These are phyloP conservation scores for Rhopalosiphum nymphaeae DNA, from an alignment of 2,888 invertebrate genomes.

Conservation along the genomic window DNA sequence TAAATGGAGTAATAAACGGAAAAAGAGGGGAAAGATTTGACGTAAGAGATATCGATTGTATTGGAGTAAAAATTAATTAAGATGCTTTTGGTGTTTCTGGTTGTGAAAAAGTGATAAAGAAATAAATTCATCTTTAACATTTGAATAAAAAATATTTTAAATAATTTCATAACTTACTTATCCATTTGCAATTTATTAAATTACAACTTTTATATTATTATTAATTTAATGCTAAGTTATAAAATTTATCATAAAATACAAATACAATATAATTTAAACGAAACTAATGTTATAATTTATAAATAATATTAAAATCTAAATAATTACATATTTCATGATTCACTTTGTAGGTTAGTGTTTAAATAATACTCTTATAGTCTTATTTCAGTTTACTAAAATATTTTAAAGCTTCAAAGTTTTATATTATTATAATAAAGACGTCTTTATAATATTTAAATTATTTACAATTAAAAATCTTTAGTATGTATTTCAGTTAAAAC, in stretches of 20 bases:
- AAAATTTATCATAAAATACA: not conserved
- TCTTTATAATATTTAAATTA: not conserved
- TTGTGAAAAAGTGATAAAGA: not conserved
- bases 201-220: not conserved
- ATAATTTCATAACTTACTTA: not conserved
- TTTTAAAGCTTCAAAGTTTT: not conserved
- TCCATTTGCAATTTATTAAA: not conserved
- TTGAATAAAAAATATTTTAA: not conserved
- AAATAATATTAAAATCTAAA: not conserved
- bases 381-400: not conserved
- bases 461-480: not conserved
- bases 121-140: not conserved
- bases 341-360: not conserved
- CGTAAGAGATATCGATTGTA: conserved; percentile 40
- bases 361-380: not conserved
- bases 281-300: not conserved
- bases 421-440: not conserved
- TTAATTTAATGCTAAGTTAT: not conserved
- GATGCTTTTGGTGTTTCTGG: conserved; percentile 17
- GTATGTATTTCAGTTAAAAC: not conserved
- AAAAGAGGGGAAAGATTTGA: conserved; percentile 29
- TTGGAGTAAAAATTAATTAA: conserved; percentile 46
- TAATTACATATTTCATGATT: not conserved
- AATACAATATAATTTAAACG: not conserved
- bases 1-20: conserved; percentile 43